These are phyloP conservation scores for Xiphydria camelus DNA, from an alignment of 2,888 invertebrate genomes.

Conservation along the genomic window DNA sequence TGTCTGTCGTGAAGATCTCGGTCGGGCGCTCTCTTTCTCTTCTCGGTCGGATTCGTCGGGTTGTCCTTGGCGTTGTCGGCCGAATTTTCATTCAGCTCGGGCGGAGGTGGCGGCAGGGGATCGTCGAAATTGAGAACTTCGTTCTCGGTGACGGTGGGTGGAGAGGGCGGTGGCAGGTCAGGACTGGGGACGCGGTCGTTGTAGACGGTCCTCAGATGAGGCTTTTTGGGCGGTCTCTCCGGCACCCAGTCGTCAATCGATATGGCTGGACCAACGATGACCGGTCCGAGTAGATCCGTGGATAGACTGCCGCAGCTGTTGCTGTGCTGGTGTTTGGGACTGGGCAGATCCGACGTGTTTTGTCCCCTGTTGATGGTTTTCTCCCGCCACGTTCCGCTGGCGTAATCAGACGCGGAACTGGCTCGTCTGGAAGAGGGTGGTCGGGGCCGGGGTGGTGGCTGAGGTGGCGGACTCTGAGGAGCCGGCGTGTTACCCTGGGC, in stretches of 20 bases:
- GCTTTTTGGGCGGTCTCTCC: constrained; percentile 78
- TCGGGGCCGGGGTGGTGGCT: constrained; percentile 58
- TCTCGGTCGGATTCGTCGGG: constrained; percentile 50
- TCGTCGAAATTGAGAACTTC: constrained; percentile 66
- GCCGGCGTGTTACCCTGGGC: constrained; percentile 46
- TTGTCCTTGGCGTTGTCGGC: constrained; percentile 27
- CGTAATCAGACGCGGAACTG: constrained; percentile 72
- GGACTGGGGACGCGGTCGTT: constrained; percentile 64
- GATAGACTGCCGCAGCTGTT: constrained; percentile 66
- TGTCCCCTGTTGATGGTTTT: constrained; percentile 41
- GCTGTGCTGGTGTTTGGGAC: constrained; percentile 62
- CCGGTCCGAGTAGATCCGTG: constrained; percentile 64
- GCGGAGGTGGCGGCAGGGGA: constrained; percentile 69
- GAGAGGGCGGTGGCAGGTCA: constrained; percentile 67
- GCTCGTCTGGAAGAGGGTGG: constrained; percentile 63
- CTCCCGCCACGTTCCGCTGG: constrained; percentile 60
- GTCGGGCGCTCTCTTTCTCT: constrained; percentile 28
- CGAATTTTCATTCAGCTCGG: constrained; percentile 53
- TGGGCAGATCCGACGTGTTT: constrained; percentile 37
- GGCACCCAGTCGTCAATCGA: constrained; percentile 72
- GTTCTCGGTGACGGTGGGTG: constrained; percentile 64
- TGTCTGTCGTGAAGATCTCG: constrained; percentile 34
- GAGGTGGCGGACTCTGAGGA: constrained; percentile 43
- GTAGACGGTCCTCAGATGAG: constrained; percentile 63
- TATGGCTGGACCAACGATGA: constrained; percentile 67